Evolutionary conservation across 2,797 vertebrate genomes (phyloP).

Genomic region (Iguana delicatissima): DNA sequence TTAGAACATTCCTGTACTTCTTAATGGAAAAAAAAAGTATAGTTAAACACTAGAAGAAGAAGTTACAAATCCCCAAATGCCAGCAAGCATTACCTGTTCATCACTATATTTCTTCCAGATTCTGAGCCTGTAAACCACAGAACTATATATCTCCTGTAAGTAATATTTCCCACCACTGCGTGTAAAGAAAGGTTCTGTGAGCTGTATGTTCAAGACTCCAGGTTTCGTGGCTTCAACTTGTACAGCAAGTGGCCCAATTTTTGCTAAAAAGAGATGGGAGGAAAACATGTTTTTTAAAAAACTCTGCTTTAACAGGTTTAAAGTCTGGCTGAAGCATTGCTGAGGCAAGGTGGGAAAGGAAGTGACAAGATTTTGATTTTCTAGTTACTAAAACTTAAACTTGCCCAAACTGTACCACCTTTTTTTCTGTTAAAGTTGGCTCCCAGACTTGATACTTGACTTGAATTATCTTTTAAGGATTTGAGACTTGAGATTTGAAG

Average conservation of each 20-base stretch:
- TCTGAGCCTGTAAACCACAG: conserved; percentile 67
- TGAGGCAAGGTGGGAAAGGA: no score
- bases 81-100: conserved; percentile 56
- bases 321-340: no score
- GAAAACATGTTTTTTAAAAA: not conserved
- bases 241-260: conserved; percentile 73
- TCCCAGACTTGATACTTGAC: no score
- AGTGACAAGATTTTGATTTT: no score
- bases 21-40: not conserved
- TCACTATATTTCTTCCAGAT: conserved; percentile 74
- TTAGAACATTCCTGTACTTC: not conserved
- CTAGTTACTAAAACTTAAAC: no score
- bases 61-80: not conserved
- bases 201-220: conserved; percentile 73
- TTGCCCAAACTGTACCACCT: no score
- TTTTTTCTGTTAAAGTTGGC: no score
- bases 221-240: conserved; percentile 59
- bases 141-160: conserved; percentile 67
- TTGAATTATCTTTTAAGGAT: no score
- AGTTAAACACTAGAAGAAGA: not conserved
- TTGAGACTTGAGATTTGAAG: no score
- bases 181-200: conserved; percentile 66
- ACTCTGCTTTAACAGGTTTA: not conserved
- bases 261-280: conserved; percentile 59
- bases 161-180: conserved; percentile 38